Evolutionary conservation across 2,797 vertebrate species (phyloP).

Genomic region (Decapterus maruadsi): DNA sequence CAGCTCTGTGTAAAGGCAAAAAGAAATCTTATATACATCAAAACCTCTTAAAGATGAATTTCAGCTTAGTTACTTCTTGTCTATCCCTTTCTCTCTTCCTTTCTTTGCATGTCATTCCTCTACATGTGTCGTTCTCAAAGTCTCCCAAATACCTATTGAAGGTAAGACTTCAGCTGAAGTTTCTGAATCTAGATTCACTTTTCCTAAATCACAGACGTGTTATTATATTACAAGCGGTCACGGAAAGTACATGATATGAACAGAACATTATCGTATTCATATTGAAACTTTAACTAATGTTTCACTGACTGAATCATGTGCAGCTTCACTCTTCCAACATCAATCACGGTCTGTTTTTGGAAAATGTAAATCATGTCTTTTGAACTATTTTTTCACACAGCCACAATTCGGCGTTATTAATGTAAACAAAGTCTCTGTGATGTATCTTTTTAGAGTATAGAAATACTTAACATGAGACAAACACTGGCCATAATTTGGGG

Average conservation of each 20-base stretch:
- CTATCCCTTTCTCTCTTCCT: constrained; percentile 69
- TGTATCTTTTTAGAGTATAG: constrained; percentile 49
- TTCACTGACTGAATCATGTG: constrained; percentile 40
- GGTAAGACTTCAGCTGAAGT: constrained; percentile 81
- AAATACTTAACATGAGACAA: constrained; percentile 41
- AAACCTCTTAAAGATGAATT: constrained; percentile 49
- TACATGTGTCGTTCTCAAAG: constrained; percentile 80
- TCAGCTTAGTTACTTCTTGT: constrained; percentile 60
- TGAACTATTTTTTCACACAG: constrained; percentile 39
- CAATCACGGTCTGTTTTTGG: constrained; percentile 50
- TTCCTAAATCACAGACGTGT: constrained; percentile 20
- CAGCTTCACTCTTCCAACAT: constrained; percentile 30
- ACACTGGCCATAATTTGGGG: constrained; percentile 27
- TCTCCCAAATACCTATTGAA: constrained; percentile 90
- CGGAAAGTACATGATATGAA: constrained; percentile 23
- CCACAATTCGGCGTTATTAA: constrained; percentile 34
- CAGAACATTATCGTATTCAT: constrained; percentile 22
- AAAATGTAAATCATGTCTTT: constrained; percentile 66
- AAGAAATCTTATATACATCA: constrained; percentile 16
- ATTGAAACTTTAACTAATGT: constrained; percentile 24
- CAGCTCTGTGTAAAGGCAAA: constrained; percentile 6
- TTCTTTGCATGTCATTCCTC: constrained; percentile 71
- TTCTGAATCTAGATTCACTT: constrained; percentile 15
- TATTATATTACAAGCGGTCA: constrained; percentile 12
- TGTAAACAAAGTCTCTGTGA: constrained; percentile 58